phyloP scores from a whole-genome alignment of 2,797 vertebrate genomes.

The Betta splendens region DNA sequence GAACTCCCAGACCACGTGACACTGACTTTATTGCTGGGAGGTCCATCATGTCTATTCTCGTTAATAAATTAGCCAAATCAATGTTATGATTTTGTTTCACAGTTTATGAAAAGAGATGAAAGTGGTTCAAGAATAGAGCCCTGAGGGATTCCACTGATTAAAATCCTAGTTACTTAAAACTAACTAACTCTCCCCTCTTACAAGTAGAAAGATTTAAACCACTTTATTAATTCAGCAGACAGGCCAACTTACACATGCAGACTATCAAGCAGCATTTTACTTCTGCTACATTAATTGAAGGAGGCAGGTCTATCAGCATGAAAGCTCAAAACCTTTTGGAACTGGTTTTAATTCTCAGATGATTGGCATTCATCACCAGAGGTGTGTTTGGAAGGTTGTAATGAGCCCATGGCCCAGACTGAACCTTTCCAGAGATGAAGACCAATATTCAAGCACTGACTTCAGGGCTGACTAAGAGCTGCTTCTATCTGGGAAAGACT shows the following conservation, averaged over 20 bases:
- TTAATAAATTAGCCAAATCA: background rate
- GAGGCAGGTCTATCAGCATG: conserved; percentile 16
- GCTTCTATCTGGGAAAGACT: no score
- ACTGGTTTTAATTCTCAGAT: conserved; percentile 28
- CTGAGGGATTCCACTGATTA: conserved; percentile 4
- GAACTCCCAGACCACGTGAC: background rate
- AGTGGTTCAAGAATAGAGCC: conserved; percentile 12
- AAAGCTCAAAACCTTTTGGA: conserved; percentile 28
- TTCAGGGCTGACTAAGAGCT: no score
- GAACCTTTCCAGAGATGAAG: conserved; percentile 24
- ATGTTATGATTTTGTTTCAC: background rate
- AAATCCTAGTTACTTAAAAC: conserved; percentile 8
- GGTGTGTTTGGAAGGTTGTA: conserved; percentile 13
- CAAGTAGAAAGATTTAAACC: conserved; percentile 24
- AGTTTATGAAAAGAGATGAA: background rate
- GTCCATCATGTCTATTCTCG: background rate
- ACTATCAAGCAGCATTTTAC: conserved; percentile 27
- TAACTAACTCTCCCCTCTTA: conserved; percentile 3
- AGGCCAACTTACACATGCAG: background rate
- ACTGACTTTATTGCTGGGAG: background rate
- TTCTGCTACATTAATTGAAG: conserved; percentile 24
- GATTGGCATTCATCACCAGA: conserved; percentile 28
- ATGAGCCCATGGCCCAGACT: conserved; percentile 27
- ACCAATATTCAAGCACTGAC: no score
- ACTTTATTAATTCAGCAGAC: conserved; percentile 15